Evolutionary conservation across 1,140 invertebrate genomes (phyloP).

Genomic region (Tribolium madens): DNA sequence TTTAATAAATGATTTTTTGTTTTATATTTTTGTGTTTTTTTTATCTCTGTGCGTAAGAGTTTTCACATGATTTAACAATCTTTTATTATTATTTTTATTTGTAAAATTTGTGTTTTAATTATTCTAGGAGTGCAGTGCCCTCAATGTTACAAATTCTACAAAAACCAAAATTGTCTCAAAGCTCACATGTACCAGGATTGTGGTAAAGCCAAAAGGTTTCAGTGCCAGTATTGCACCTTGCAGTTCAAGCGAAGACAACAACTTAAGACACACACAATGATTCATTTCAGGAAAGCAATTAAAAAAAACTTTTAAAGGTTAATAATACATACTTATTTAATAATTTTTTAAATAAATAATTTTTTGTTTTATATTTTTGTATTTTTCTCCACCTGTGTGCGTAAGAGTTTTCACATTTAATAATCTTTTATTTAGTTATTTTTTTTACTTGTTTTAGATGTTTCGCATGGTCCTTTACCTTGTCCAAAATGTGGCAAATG

Average conservation of each 20-base stretch:
- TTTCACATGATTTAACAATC: no score
- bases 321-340: no score
- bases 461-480: conserved; percentile 7
- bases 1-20: conserved; percentile 1
- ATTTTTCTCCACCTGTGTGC: background rate
- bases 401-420: no score
- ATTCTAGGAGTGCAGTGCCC: conserved; percentile 46
- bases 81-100: no score
- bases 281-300: conserved; percentile 16
- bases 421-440: background rate
- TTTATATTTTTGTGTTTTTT: background rate
- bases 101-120: no score
- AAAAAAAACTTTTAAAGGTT: background rate
- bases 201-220: conserved; percentile 42
- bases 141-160: conserved; percentile 48
- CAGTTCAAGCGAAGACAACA: conserved; percentile 37
- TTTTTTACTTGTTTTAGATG: conserved; percentile 18
- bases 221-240: conserved; percentile 41
- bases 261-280: conserved; percentile 11
- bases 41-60: no score
- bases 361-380: background rate
- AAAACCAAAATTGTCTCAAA: conserved; percentile 49
- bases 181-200: conserved; percentile 50
- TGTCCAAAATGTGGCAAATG: conserved; percentile 47
- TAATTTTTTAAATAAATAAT: background rate